Conservation (phyloP, 2,113 vertebrate species). For the Cichladusa arquata region DNA sequence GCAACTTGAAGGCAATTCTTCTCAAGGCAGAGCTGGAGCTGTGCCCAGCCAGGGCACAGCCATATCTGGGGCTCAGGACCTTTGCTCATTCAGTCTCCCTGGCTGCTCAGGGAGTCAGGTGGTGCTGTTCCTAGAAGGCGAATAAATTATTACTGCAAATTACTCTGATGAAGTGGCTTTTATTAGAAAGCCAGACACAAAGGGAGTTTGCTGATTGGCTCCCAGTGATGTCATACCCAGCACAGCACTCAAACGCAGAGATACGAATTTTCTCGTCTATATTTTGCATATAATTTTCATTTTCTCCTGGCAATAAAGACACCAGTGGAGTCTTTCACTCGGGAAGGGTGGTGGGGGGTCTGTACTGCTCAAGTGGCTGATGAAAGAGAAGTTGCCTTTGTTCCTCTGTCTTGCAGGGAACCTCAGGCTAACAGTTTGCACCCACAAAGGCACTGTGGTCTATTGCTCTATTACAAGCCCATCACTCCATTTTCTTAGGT, state of each 20-base stretch:
- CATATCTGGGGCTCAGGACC: background rate
- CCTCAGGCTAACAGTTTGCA: constrained; percentile 19
- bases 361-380: background rate
- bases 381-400: constrained; percentile 37
- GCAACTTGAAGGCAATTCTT: background rate
- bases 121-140: constrained; percentile 19
- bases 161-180: constrained; percentile 57
- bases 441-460: background rate
- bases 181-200: constrained; percentile 66
- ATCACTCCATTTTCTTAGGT: background rate
- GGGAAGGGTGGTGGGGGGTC: background rate
- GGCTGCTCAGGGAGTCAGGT: background rate
- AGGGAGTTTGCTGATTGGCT: constrained; percentile 63
- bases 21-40: background rate
- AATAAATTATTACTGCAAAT: constrained; percentile 57
- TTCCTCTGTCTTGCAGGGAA: constrained; percentile 1
- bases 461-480: background rate
- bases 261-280: background rate
- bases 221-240: constrained; percentile 64
- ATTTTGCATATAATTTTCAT: constrained; percentile 29
- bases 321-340: background rate
- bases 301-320: constrained; percentile 24
- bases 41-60: background rate
- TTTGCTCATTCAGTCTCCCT: rapidly evolving
- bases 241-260: constrained; percentile 1